phyloP scores from a whole-genome alignment of 2,888 invertebrate species.

The Geotrupes spiniger region DNA sequence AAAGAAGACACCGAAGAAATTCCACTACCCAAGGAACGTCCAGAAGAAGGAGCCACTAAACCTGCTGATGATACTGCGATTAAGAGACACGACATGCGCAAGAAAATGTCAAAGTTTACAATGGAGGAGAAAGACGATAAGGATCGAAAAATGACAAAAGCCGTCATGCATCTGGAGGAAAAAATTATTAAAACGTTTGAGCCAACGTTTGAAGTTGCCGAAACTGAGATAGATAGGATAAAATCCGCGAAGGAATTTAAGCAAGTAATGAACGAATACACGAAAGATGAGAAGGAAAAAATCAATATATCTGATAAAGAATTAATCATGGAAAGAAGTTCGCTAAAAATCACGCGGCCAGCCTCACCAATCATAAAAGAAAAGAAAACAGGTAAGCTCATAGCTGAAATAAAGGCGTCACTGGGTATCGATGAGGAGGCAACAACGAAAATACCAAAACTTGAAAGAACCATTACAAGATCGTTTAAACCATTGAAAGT shows the following conservation, averaged over 20 bases:
- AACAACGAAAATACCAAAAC: no score
- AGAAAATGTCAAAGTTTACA: neutral
- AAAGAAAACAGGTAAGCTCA: no score
- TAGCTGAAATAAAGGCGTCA: no score
- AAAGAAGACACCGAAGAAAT: slow-evolving; percentile 26
- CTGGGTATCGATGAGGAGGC: no score
- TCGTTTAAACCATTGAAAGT: no score
- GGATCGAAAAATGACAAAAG: slow-evolving; percentile 6
- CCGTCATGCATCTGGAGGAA: slow-evolving; percentile 14
- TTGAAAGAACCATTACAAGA: no score
- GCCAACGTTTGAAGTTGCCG: slow-evolving; percentile 18
- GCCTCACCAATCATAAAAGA: no score
- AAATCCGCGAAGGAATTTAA: slow-evolving; percentile 2
- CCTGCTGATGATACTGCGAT: neutral
- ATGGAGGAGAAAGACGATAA: neutral
- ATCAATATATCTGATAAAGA: slow-evolving; percentile 1
- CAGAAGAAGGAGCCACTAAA: neutral
- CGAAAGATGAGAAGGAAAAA: slow-evolving; percentile 6
- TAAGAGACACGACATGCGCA: slow-evolving; percentile 1
- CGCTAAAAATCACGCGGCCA: neutral
- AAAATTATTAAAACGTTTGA: slow-evolving; percentile 21
- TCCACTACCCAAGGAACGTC: no score
- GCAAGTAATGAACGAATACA: slow-evolving; percentile 3
- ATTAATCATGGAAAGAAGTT: neutral
- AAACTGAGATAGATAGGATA: slow-evolving; percentile 9